Conservation (phyloP, 2,797 vertebrate genomes). For the Megalops cyprinoides region DNA sequence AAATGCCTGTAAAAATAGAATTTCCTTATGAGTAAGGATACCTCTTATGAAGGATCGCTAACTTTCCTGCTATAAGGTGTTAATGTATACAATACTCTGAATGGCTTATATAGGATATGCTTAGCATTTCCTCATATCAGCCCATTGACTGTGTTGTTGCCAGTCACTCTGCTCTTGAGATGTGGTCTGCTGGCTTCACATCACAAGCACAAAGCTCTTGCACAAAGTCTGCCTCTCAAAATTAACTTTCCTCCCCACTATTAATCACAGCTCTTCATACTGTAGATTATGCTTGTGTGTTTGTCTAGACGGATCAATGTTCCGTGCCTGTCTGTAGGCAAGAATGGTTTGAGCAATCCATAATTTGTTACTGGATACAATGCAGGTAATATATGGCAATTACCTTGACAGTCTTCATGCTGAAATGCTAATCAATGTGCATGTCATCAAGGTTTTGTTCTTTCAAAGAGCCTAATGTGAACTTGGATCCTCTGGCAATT, state of each 20-base stretch:
- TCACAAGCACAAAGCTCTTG: background rate
- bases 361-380: slow-evolving; percentile 40
- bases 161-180: background rate
- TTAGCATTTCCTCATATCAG: too few species aligned
- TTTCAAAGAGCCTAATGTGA: slow-evolving; percentile 35
- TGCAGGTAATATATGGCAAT: slow-evolving; percentile 41
- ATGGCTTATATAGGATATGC: too few species aligned
- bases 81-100: too few species aligned
- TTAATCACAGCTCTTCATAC: slow-evolving; percentile 32
- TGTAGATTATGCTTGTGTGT: slow-evolving; percentile 19
- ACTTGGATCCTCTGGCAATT: slow-evolving; percentile 26
- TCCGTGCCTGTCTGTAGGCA: slow-evolving; percentile 21
- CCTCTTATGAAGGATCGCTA: too few species aligned
- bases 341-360: slow-evolving; percentile 15
- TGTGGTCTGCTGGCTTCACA: background rate
- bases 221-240: slow-evolving; percentile 18
- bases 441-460: slow-evolving; percentile 36
- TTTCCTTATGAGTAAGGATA: too few species aligned
- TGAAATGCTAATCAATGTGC: slow-evolving; percentile 45
- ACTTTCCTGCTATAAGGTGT: too few species aligned
- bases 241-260: slow-evolving; percentile 29
- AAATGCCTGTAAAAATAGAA: too few species aligned
- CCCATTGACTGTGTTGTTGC: background rate
- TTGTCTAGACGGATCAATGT: slow-evolving; percentile 39
- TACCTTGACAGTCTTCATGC: slow-evolving; percentile 27